Evolutionary conservation across 2,113 vertebrate species (phyloP), one percentile per base, ranked within the genome.

Genomic region (Blennius ocellaris): DNA sequence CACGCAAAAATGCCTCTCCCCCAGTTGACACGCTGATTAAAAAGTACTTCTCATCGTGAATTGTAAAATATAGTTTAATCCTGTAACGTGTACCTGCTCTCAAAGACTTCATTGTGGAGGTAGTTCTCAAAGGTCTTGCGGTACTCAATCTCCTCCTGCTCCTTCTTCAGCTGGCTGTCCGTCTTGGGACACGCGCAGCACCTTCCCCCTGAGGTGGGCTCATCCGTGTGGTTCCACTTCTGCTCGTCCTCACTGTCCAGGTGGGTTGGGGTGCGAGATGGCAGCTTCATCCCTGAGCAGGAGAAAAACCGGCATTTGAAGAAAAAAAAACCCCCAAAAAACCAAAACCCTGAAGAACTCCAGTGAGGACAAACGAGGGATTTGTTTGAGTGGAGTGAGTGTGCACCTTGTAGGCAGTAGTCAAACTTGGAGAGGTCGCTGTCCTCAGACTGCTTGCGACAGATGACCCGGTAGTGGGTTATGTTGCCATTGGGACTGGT

Each of bases 101-200:
- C 95, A 8, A 99, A 99, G 1, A 99, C 96, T 80, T 95, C 96
- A 0, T 99, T 99, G 93, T 99, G 97, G 37, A 99, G 95, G 68
- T 98, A 99, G 76, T 99, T 96, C 90, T 99, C 97, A 0, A 99
- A 99, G 0, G 94, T 96, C 91, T 99, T 99, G 88, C 95, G 87
- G 83, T 97, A 99, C 0, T 96, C 95, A 0, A 94, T 94, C 77
- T 99, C 97, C 53, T 97, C 96, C n/a, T 95, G 93, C 80, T 99
- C 97, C 85, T 96, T 97, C 57, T 97, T 96, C 8, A 99, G 96
- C 72, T 99, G 95, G 0, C 89, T 91, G 71, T 99, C 97, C 0
- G 97, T 99, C 89, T 99, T 99, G 1, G 98, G 98, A 36, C 97
- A 99, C 51, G 94, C 87, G 8, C 98, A 99, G 73, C 97, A 98